These are phyloP conservation scores for Varanus salvator DNA, from an alignment of 2,113 vertebrate species.

Conservation along the genomic window DNA sequence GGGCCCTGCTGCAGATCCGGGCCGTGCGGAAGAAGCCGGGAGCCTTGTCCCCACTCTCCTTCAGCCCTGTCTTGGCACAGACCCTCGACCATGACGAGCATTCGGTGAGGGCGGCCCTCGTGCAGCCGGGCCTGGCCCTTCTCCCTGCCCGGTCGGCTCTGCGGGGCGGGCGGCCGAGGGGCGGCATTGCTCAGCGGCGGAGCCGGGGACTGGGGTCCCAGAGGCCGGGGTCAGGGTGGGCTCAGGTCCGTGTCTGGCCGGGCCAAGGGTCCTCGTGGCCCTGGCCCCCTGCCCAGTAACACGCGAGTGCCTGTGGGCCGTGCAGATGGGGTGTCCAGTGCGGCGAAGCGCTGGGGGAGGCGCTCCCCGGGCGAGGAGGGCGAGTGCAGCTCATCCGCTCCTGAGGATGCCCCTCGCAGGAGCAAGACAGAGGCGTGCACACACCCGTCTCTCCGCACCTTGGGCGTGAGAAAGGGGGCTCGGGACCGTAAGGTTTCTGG, in stretches of 20 bases:
- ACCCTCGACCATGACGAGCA: slow-evolving; percentile 96
- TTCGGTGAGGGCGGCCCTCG: slow-evolving; percentile 79
- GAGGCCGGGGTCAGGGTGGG: not conserved
- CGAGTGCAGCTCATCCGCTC: not conserved
- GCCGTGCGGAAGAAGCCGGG: slow-evolving; percentile 97
- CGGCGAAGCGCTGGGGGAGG: too few species aligned
- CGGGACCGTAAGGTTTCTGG: too few species aligned
- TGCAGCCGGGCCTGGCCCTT: not conserved
- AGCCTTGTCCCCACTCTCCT: slow-evolving; percentile 91
- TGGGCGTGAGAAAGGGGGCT: too few species aligned
- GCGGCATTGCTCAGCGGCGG: too few species aligned
- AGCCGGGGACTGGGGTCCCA: not conserved
- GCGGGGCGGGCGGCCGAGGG: too few species aligned
- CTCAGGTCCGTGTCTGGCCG: not conserved
- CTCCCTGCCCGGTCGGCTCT: too few species aligned
- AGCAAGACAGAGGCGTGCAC: not conserved
- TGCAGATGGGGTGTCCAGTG: too few species aligned
- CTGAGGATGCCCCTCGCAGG: not conserved
- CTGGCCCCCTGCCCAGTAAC: not conserved
- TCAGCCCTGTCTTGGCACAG: slow-evolving; percentile 96
- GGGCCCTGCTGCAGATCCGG: slow-evolving; percentile 97
- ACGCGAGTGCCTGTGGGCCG: too few species aligned
- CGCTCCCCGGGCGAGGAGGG: not conserved
- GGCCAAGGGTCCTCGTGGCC: not conserved
- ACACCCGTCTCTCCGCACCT: too few species aligned